phyloP scores from a whole-genome alignment of 1,140 invertebrate species.

The Mycetomoellerius zeteki region DNA sequence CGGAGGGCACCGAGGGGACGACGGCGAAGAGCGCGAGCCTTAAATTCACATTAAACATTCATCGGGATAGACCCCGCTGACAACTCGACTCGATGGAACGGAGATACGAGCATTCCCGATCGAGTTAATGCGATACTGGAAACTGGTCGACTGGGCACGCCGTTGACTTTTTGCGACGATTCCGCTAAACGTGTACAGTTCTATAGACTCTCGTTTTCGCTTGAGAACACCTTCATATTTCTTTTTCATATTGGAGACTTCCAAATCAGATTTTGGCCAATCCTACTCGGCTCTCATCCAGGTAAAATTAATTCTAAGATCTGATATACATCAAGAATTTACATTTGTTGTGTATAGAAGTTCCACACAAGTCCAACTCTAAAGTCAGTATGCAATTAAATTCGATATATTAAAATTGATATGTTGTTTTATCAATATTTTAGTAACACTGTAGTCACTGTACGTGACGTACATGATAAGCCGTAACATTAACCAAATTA shows the following conservation, averaged over 20 bases:
- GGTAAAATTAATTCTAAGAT: neutral
- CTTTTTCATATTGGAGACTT: neutral
- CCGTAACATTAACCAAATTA: neutral
- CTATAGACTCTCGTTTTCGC: conserved; percentile 32
- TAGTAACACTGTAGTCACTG: neutral
- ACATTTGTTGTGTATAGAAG: neutral
- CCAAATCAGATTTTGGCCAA: conserved; percentile 11
- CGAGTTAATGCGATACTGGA: conserved; percentile 75
- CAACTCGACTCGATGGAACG: conserved; percentile 69
- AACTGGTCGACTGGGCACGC: conserved; percentile 69
- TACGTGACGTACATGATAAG: neutral
- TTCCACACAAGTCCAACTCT: neutral
- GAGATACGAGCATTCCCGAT: conserved; percentile 71
- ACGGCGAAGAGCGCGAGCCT: conserved; percentile 57
- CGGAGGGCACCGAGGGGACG: neutral
- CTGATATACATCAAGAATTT: neutral
- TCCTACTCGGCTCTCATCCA: neutral
- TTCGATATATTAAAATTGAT: neutral
- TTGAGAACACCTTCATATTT: neutral
- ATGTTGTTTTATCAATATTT: neutral
- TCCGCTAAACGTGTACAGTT: conserved; percentile 40
- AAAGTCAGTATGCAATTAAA: neutral
- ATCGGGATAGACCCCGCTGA: conserved; percentile 68
- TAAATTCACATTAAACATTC: conserved; percentile 78
- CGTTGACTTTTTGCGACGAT: conserved; percentile 39